Base-by-base conservation (phyloP, 2,797 vertebrate species). In the Lithobates sylvaticus region DNA sequence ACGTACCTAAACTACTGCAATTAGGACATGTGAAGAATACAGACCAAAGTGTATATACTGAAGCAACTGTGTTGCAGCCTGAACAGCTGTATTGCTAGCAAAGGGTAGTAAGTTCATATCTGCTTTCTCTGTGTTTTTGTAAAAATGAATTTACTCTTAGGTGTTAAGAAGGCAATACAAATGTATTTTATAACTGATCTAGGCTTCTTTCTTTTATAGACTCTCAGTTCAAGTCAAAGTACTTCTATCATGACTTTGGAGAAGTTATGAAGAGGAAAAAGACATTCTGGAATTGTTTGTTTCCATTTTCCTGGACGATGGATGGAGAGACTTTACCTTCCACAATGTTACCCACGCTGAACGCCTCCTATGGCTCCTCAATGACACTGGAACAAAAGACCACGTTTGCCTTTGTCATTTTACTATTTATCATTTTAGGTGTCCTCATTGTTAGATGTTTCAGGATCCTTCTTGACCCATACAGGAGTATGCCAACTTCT, bases 341-440 rank as follows among this genome's bases (percentile, higher is more conserved):
- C 39, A 90, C 93, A 75, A 75, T 94, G 32, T 27, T 91, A 88
- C 89, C 94, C 65, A 88, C 92, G 70, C 90, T 91, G 77, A 93
- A 93, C 39, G 54, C 88, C 64, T 88, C 88, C 9, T 88, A 88
- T 64, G 92, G 93, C 88, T 88, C 91, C 85, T 90, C 88, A 85
- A 95, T 96, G 92, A 96, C 94, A 21, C 89, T 97, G 89, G 97
- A 97, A 90, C 95, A 97, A 91, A 97, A 97, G 93, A 96, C 95
- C 76, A 95, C 91, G 0, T 97, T 96, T 89, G 94, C 93, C 84
- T 93, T 96, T 91, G 96, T 97, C 85, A 90, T 95, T 89, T 94
- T 97, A 87, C 93, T 97, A 88, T 95, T 97, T 80, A 91, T 97
- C 86, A 95, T 97, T 89, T 92, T 97, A 83, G 94, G 95, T 88